Base-by-base conservation (phyloP, 2,888 invertebrate species). In the Napeogenes sylphis region DNA sequence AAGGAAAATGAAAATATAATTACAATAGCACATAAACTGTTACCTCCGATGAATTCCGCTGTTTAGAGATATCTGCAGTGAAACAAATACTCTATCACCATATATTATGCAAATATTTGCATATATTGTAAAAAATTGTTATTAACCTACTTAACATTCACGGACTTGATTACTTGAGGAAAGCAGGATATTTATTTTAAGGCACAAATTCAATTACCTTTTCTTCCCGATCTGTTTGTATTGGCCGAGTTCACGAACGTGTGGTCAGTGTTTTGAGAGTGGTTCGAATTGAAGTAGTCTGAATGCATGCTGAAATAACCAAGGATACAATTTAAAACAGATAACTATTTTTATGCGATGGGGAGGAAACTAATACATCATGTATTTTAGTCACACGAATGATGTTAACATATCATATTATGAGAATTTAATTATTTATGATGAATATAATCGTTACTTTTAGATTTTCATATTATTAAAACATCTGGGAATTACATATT, bases 181-280 rank as follows among this genome's bases (percentile, higher is more conserved):
- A 54, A 33, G 4, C 21, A 5, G 59, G 30, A 61, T 55, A 47
- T 32, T 33, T 56, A 35, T 58, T 30, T 32, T 8, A 21, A n/a
- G 3, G 10, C 10, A 12, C 35, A 45, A 61, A 67, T 58, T 73
- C n/a, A n/a, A n/a, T n/a, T 80, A 89, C 90, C 87, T 84, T 87
- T 85, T 72, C 88, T 78, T 30, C 69, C 76, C 45, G 88, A 85
- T 73, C 80, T 76, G 59, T 79, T 85, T 0, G 86, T 86, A 63
- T 85, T 86, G n/a, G 76, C 83, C 2, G 86, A 82, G 61, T 86
- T 87, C 33, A 90, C 66, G 67, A 84, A 83, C 6, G 90, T 89
- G 67, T 88, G 76, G 46, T 87, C 87, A 0, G 90, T 90, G 13
- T 84, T 83, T 71, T 88, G 89, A 2, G 90, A 87, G 63, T 21